Conservation (phyloP, 2,888 invertebrate species). For the Holacanthella duospinosa region DNA sequence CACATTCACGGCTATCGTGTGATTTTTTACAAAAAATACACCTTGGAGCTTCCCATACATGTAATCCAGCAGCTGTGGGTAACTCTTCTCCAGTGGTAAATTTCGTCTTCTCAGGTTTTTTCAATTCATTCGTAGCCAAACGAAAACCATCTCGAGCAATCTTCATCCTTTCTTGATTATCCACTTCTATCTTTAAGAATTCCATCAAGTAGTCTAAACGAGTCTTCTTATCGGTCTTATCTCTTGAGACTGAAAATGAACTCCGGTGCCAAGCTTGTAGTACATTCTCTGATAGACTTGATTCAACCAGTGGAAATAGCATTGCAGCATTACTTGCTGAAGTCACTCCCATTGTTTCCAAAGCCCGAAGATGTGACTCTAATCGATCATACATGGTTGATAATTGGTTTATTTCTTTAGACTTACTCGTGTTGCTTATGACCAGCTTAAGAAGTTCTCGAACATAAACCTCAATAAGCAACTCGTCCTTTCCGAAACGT, state of each 20-base stretch:
- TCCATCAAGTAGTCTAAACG: constrained; percentile 1
- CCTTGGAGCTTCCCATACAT: too few relatives aligned
- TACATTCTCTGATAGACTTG: neutral
- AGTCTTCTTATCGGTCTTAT: neutral
- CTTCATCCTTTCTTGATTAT: neutral
- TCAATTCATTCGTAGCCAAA: neutral
- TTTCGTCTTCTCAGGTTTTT: neutral
- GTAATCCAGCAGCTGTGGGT: too few relatives aligned
- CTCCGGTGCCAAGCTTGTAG: neutral
- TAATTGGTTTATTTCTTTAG: neutral
- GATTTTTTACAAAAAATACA: too few relatives aligned
- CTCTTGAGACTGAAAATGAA: neutral
- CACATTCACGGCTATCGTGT: too few relatives aligned
- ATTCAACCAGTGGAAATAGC: neutral
- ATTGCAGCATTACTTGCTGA: neutral
- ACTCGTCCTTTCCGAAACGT: neutral
- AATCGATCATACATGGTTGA: neutral
- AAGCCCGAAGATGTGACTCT: neutral
- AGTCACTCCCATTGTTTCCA: neutral
- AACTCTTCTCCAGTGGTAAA: too few relatives aligned
- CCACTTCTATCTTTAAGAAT: constrained; percentile 13
- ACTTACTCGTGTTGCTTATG: neutral
- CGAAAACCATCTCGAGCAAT: constrained; percentile 6
- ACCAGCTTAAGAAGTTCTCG: neutral
- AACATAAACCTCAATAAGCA: neutral